Percentiles rank a stretch among this genome's conserved stretches.
These are phyloP conservation scores for Xyrichtys novacula DNA, from an alignment of 2,797 vertebrate genomes.

Conservation along the genomic window DNA sequence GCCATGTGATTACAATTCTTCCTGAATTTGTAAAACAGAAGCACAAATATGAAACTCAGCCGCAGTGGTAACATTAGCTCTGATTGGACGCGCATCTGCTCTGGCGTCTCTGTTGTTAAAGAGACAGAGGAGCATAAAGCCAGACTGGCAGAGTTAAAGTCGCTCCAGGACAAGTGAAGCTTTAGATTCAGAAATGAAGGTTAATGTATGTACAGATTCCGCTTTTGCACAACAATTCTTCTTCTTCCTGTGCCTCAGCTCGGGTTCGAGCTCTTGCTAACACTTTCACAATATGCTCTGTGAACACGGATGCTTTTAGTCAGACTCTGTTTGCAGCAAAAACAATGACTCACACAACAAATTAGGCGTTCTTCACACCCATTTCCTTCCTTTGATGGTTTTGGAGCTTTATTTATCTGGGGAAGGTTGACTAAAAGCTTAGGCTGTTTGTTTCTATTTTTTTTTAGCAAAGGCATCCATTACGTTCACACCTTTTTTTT, in stretches of 20 bases:
- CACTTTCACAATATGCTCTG: constrained; percentile 11
- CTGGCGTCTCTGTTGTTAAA: constrained; percentile 17
- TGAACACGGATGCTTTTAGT: constrained; percentile 13
- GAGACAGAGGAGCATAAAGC: neutral
- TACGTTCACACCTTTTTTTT: constrained; percentile 13
- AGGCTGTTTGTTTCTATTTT: neutral
- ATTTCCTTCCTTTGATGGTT: constrained; percentile 14
- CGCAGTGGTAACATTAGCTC: constrained; percentile 44
- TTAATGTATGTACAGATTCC: too few relatives aligned
- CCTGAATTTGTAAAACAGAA: constrained; percentile 11
- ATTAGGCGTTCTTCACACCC: constrained; percentile 26
- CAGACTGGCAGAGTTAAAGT: too few relatives aligned
- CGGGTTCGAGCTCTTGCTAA: constrained; percentile 18
- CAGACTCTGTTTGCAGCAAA: constrained; percentile 9
- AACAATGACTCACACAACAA: constrained; percentile 24
- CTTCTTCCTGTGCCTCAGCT: neutral
- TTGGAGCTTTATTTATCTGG: constrained; percentile 6
- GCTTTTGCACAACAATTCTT: neutral
- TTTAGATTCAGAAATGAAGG: too few relatives aligned
- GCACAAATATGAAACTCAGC: constrained; percentile 26
- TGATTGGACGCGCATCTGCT: constrained; percentile 46
- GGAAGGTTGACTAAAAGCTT: neutral
- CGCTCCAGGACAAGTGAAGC: too few relatives aligned
- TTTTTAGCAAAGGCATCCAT: neutral
- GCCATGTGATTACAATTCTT: constrained; percentile 21